Evolutionary conservation across 2,888 invertebrate species (phyloP), one percentile per base, ranked within the genome.

Genomic region (Agriopis aurantiaria): DNA sequence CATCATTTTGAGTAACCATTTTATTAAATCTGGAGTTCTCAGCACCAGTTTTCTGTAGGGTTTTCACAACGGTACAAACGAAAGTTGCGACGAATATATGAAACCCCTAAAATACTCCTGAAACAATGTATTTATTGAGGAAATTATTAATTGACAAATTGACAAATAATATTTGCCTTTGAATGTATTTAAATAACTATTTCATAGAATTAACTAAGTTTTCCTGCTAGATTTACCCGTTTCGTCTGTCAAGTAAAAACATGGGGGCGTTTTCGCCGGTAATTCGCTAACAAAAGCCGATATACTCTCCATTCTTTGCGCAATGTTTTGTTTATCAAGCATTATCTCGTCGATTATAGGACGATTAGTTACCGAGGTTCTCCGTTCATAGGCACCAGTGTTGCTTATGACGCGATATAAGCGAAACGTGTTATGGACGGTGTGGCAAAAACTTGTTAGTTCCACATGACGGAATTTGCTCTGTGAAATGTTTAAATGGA

Each of bases 301-400:
- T 48, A 56, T 33, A 53, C 55, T 60, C 53, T 48, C 49, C 59
- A 10, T 14, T n/a, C 56, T 62, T 61, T 57, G 48, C 11, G 57
- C 33, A 59, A 68, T 76, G 65, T 68, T 69, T 75, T 76, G 69
- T 79, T 76, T 78, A 80, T 79, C 75, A 74, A 77, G 75, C 57
- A 60, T 84, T 84, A 86, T 87, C 85, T 82, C 63, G 65, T 67
- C 71, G 81, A 85, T 85, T 83, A 85, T 75, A 71, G 66, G 68
- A 76, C 75, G 85, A 87, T 87, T 83, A 81, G 52, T 65, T 61
- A 56, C 61, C 40, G 60, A 40, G 57, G 52, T 43, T 55, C 40
- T 56, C 57, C 12, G 57, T 43, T 57, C 61, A 49, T 61, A 41
- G 58, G 9, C 63, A 87, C 87, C 87, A 91, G 90, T 90, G 69